Evolutionary conservation across 2,797 vertebrate species (phyloP), one percentile per base, ranked within the genome.

Genomic region (Typhlichthys subterraneus): DNA sequence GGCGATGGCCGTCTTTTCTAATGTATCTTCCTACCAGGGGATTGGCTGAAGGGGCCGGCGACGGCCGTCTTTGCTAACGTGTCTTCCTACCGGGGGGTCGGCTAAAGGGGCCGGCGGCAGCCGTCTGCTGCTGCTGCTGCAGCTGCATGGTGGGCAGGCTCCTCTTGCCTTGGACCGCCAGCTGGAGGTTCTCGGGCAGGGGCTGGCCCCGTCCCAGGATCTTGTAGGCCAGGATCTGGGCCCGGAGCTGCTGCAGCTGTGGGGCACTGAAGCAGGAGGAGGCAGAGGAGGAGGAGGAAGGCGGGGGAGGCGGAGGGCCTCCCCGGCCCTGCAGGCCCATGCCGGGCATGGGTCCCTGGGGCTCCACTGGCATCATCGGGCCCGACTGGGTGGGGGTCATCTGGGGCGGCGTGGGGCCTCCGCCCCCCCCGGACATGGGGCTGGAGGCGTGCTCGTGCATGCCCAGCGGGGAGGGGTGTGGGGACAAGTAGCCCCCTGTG

Each of bases 151-250:
- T 96, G 65, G 97, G 97, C 60, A 99, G 87, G 29, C 95, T 96
- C 77, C 98, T 94, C 87, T 98, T 99, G 55, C 97, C 97, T 86
- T 99, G 97, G 72, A 99, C 95, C 50, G 97, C 98, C 74, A 99
- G 94, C 72, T 99, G 98, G 56, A 99, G 93, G 61, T 97, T 99
- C 80, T 99, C 97, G 0, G 98, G 96, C 60, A 99, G 90, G 14
- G 96, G 96, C 64, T 99, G 98, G 65, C 96, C 97, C 5, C 97
- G 94, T 54, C 95, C 95, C 70, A 99, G 85, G 91, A 99, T 97
- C 87, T 99, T 99, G 77, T 99, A 99, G 55, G 98, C 98, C 54
- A 99, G 88, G 83, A 99, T 99, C 85, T 99, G 98, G 84, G 98
- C 97, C 61, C 98, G 91, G 10, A 99, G 93, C 87, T 99, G 98